Base-by-base conservation (phyloP, 2,888 invertebrate genomes). In the Stenodema calcarata region DNA sequence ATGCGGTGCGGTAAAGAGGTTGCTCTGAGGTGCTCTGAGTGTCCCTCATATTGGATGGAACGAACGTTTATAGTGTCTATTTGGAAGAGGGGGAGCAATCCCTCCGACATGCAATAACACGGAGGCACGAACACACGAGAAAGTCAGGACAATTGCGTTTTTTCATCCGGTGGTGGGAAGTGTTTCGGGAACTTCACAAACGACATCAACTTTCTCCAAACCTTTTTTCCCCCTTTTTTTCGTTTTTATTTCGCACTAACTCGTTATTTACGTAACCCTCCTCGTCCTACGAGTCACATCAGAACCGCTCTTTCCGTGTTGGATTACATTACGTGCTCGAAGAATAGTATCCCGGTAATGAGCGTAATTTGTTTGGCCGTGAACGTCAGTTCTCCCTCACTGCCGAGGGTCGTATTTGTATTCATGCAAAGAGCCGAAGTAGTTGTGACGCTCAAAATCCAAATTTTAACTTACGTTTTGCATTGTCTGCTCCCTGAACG, bases 41-140 rank as follows among this genome's bases (percentile, higher is more conserved):
- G 23, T 62, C 23, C 23, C 23, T 62, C 62, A 62, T 62, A 62
- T 62, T 73, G 73, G 30, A 73, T 73, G 73, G 73, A 73, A 73
- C 73, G 41, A 73, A 73, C 16, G 35, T 35, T 73, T 35, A n/a
- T 73, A 73, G n/a, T 18, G 30, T 73, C 35, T 73, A 35, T 73
- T 41, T 41, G n/a, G 18, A 35, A 16, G 30, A 18, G 73, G 18
- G 41, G 35, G 18, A 73, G 41, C 41, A 73, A 73, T 73, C 35
- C 73, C 73, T 73, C 35, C 35, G 30, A 73, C 41, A 73, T 73
- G 73, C 73, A 73, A 73, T 73, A 73, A 73, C 73, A 73, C 28
- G 30, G 73, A 41, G 35, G 35, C 73, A 41, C 73, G 73, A 73
- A 73, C 41, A 35, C 73, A 73, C n/a, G 35, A 16, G 18, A 73